Evolutionary conservation across 2,797 vertebrate genomes (phyloP).

Genomic region (Hozukius guyotensis): DNA sequence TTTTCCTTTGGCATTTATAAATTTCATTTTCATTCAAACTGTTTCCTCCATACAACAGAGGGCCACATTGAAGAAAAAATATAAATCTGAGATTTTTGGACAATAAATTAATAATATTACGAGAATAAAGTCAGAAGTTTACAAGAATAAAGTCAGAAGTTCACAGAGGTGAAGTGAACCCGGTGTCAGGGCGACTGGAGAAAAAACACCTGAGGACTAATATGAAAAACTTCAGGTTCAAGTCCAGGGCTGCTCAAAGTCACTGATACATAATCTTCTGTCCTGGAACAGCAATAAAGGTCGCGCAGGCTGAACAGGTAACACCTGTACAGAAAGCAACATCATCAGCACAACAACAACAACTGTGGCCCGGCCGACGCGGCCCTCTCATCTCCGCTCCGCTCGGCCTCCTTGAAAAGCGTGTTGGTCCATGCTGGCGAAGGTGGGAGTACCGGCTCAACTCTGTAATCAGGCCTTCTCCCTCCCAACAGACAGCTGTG

Average conservation of each 20-base stretch:
- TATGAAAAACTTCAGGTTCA: constrained; percentile 19
- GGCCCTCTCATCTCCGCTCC: constrained; percentile 48
- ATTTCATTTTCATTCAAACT: background rate
- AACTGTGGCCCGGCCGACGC: background rate
- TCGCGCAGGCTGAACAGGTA: background rate
- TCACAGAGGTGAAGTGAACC: background rate
- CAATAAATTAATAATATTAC: too few species aligned
- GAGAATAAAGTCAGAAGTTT: too few species aligned
- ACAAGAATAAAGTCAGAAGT: too few species aligned
- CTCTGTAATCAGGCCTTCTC: constrained; percentile 72
- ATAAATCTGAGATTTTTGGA: too few species aligned
- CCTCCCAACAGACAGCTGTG: constrained; percentile 74
- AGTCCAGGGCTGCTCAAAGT: background rate
- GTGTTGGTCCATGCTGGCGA: constrained; percentile 35
- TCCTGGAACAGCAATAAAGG: constrained; percentile 1
- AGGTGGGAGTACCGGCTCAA: constrained; percentile 25
- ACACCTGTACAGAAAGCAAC: constrained; percentile 39
- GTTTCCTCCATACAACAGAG: background rate
- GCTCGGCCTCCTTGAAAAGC: constrained; percentile 30
- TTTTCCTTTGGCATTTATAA: background rate
- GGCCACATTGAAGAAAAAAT: too few species aligned
- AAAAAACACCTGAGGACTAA: constrained; percentile 3
- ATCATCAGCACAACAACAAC: constrained; percentile 43
- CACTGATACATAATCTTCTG: constrained; percentile 1
- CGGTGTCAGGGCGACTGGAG: background rate